Conservation (phyloP, 1,140 invertebrate genomes). For the Drosophila kohkoa region DNA sequence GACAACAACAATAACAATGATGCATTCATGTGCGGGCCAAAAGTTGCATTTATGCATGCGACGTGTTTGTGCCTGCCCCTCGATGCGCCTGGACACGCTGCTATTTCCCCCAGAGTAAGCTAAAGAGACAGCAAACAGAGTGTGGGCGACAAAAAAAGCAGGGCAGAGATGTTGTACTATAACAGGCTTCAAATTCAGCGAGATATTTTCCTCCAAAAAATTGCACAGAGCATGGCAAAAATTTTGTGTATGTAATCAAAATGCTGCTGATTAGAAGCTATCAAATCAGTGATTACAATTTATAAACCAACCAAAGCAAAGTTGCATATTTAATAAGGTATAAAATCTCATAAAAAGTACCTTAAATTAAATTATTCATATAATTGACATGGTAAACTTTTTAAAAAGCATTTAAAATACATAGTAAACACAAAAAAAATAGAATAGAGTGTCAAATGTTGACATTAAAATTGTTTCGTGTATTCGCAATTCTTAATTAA, state of each 20-base stretch:
- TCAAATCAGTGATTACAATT: background rate
- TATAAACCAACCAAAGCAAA: too few species aligned
- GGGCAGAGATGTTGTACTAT: background rate
- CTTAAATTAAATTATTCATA: too few species aligned
- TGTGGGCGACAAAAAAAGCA: background rate
- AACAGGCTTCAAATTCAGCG: background rate
- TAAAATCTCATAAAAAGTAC: too few species aligned
- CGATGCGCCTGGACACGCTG: conserved; percentile 49
- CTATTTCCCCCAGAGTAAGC: conserved; percentile 39
- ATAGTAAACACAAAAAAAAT: too few species aligned
- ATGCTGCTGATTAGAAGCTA: background rate
- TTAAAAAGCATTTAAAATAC: too few species aligned
- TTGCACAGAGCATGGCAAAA: background rate
- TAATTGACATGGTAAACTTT: too few species aligned
- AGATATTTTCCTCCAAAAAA: background rate
- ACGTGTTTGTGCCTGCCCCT: conserved; percentile 49
- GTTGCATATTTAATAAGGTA: too few species aligned
- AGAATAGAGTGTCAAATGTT: too few species aligned
- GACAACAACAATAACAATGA: conserved; percentile 10
- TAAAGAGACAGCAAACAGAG: conserved; percentile 5
- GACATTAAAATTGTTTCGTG: too few species aligned
- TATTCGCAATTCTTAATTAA: too few species aligned
- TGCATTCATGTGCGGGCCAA: conserved; percentile 34
- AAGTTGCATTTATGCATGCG: conserved; percentile 75
- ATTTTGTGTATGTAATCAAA: background rate